Percentiles rank a stretch among this genome's conserved stretches.
Conservation (phyloP, 2,113 vertebrate genomes). For the Thamnaconus septentrionalis region DNA sequence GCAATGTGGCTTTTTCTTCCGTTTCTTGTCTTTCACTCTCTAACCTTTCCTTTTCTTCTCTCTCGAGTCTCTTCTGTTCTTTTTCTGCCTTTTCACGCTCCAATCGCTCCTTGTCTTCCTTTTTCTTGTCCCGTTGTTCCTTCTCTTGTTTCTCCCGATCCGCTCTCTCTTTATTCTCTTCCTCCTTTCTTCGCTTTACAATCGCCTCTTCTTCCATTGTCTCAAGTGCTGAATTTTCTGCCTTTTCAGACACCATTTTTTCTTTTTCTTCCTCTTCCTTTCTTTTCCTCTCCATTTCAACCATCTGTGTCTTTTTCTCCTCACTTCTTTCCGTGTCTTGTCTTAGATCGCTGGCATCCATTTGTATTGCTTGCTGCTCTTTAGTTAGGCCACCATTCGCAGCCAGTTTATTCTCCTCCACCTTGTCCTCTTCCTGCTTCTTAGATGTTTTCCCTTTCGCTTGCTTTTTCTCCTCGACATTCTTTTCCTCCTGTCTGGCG, state of each 20-base stretch:
- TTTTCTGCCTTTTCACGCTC: conserved; percentile 8
- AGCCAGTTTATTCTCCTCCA: conserved; percentile 7
- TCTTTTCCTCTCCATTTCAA: conserved; percentile 1
- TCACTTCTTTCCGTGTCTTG: neutral
- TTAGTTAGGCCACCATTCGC: neutral
- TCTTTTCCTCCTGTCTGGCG: conserved; percentile 2
- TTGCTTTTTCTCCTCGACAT: conserved; percentile 1
- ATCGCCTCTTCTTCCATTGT: conserved; percentile 11
- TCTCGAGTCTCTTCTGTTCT: neutral
- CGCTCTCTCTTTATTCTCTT: conserved; percentile 17
- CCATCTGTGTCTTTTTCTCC: neutral
- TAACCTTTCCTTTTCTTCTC: conserved; percentile 7
- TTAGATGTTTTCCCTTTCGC: conserved; percentile 21
- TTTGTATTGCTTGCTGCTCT: conserved; percentile 7
- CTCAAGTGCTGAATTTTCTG: conserved; percentile 7
- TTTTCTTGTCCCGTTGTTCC: conserved; percentile 7
- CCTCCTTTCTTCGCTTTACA: conserved; percentile 11
- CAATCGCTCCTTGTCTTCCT: conserved; percentile 16
- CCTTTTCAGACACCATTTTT: conserved; percentile 11
- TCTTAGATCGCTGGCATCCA: neutral
- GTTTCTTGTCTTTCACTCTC: conserved; percentile 8
- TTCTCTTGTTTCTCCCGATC: conserved; percentile 8
- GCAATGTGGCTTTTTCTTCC: conserved; percentile 3
- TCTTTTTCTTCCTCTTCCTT: conserved; percentile 18
- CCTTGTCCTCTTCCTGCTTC: conserved; percentile 16